Base-by-base conservation (phyloP, 2,797 vertebrate genomes). In the Sebastes minor region DNA sequence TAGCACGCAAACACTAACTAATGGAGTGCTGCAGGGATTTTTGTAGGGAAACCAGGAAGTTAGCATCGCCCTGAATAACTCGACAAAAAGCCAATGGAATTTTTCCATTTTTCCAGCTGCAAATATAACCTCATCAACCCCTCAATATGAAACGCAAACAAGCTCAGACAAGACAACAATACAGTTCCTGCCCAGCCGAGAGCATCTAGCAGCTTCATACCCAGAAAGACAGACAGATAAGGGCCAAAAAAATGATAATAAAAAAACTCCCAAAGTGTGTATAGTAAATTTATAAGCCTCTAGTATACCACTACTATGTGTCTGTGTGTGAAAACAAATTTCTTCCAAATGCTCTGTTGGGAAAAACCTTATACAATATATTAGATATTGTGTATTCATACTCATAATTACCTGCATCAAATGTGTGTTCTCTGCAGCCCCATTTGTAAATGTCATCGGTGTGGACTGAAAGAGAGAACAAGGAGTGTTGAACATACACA, bases 341-440 rank as follows among this genome's bases (percentile, higher is more conserved):
- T 53, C 20, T 55, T 55, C 53, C n/a, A 23, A 55, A 6, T 49
- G 18, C 18, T 7, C 46, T 20, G 46, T 49, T 49, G 46, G 18
- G 46, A 20, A 49, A 49, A 49, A 20, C 18, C 16, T 20, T 18
- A n/a, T 49, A 49, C 46, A 49, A 8, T 53, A 53, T 22, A n/a
- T 30, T 11, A 35, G 60, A 35, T 52, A 18, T 55, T 25, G 9
- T 22, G 23, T 12, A 22, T 23, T 65, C 8, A 20, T 2, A 6
- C 10, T 33, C 32, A 22, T 27, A 30, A n/a, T 61, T 63, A 74
- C 71, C 59, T 63, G 2, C 0, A 32, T 13, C 20, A 38, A 62
- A 2, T 0, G 1, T 4, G 2, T 2, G 1, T 0, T 12, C 57
- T 28, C 42, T 16, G 0, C 5, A 1, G 11, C 5, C 10, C 1